Evolutionary conservation across 2,888 invertebrate species (phyloP).

Genomic region (Clivina fossor): DNA sequence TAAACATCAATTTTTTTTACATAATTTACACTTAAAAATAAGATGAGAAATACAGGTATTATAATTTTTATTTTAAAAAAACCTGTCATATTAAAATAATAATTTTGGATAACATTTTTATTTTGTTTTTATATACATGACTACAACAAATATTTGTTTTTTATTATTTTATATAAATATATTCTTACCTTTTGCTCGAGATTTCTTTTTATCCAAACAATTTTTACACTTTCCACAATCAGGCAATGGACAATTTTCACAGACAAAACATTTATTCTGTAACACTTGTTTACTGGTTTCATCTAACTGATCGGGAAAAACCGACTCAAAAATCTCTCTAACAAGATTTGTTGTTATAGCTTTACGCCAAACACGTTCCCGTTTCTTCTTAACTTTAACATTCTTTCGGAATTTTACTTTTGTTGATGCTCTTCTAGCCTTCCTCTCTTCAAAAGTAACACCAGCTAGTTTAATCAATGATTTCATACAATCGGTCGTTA

Average conservation of each 20-base stretch:
- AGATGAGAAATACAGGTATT: too few species aligned
- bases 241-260: conserved; percentile 74
- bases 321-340: conserved; percentile 72
- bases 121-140: too few species aligned
- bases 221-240: conserved; percentile 76
- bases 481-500: conserved; percentile 74
- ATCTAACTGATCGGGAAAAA: conserved; percentile 72
- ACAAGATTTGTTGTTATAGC: conserved; percentile 81
- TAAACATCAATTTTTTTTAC: too few species aligned
- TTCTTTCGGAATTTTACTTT: too few species aligned
- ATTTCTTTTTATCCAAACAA: conserved; percentile 83
- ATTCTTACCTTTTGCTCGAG: conserved; percentile 69
- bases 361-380: conserved; percentile 63
- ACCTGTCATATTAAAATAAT: too few species aligned
- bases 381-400: conserved; percentile 50
- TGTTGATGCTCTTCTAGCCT: conserved; percentile 58
- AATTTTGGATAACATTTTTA: too few species aligned
- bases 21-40: too few species aligned
- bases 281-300: conserved; percentile 53
- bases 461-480: conserved; percentile 75
- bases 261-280: conserved; percentile 71
- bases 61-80: too few species aligned
- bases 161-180: too few species aligned
- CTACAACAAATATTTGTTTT: too few species aligned
- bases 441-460: conserved; percentile 67